These are phyloP conservation scores for Galbula dea DNA, from an alignment of 2,113 vertebrate species.

Conservation along the genomic window DNA sequence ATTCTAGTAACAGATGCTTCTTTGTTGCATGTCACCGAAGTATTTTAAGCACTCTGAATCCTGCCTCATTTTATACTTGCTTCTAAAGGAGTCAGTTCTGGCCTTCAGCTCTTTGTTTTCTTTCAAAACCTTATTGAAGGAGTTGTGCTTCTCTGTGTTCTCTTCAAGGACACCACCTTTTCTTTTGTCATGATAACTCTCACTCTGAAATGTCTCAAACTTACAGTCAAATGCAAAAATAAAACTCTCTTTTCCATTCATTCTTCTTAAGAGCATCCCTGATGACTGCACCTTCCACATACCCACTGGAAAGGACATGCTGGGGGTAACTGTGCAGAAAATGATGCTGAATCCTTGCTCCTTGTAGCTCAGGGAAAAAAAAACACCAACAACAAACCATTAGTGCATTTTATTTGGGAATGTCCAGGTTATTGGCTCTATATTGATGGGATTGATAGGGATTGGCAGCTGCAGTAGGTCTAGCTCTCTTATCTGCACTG, in stretches of 20 bases:
- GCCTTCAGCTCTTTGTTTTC: slow-evolving; percentile 55
- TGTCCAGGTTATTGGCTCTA: background rate
- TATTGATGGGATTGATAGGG: background rate
- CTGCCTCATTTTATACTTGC: background rate
- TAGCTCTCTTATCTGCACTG: background rate
- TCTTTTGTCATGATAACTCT: slow-evolving; percentile 20
- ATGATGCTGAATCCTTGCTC: background rate
- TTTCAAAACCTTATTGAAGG: slow-evolving; percentile 25
- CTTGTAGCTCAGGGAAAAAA: background rate
- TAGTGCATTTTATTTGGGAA: background rate
- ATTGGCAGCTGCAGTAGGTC: background rate
- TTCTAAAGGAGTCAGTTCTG: slow-evolving; percentile 44
- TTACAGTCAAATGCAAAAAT: background rate
- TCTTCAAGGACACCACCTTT: slow-evolving; percentile 24
- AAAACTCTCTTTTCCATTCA: background rate
- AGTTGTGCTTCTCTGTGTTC: background rate
- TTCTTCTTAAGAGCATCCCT: background rate
- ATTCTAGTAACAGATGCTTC: background rate
- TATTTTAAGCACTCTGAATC: slow-evolving; percentile 31
- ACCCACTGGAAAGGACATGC: background rate
- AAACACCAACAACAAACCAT: too few relatives aligned
- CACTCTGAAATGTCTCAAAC: background rate
- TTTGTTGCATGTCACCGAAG: slow-evolving; percentile 27
- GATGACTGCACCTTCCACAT: background rate
- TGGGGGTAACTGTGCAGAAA: background rate